Conservation (phyloP, 2,888 invertebrate species). For the Stegophylla sp. region DNA sequence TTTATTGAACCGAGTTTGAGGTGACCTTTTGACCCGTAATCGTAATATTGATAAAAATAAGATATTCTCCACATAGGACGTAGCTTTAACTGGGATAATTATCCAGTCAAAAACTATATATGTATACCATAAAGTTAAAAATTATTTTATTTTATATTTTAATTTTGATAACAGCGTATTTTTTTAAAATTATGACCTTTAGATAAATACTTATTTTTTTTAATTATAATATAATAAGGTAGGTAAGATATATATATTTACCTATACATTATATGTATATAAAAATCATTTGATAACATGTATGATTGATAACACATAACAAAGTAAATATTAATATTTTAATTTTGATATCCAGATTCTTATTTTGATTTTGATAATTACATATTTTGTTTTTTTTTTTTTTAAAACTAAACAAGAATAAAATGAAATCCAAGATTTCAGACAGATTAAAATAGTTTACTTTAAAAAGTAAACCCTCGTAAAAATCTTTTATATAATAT, state of each 20-base stretch:
- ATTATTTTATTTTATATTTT: constrained; percentile 14
- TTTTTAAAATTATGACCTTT: no score
- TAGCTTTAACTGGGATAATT: constrained; percentile 5
- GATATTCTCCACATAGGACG: background rate
- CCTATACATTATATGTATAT: background rate
- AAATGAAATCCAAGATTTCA: no score
- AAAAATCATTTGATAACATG: background rate
- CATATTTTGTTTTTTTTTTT: background rate
- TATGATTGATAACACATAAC: background rate
- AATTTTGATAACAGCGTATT: background rate
- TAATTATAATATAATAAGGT: no score
- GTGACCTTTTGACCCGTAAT: constrained; percentile 20
- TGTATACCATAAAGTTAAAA: background rate
- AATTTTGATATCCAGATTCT: background rate
- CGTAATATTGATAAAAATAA: constrained; percentile 20
- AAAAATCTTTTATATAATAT: no score
- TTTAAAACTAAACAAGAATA: background rate
- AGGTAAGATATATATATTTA: background rate
- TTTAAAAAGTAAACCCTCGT: no score
- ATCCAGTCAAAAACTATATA: constrained; percentile 18
- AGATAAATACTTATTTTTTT: no score
- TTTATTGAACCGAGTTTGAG: constrained; percentile 14
- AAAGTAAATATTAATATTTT: background rate
- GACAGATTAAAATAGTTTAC: no score
- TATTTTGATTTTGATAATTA: no score